These are phyloP conservation scores for Orthosia gothica DNA, from an alignment of 2,888 invertebrate species.

Conservation along the genomic window DNA sequence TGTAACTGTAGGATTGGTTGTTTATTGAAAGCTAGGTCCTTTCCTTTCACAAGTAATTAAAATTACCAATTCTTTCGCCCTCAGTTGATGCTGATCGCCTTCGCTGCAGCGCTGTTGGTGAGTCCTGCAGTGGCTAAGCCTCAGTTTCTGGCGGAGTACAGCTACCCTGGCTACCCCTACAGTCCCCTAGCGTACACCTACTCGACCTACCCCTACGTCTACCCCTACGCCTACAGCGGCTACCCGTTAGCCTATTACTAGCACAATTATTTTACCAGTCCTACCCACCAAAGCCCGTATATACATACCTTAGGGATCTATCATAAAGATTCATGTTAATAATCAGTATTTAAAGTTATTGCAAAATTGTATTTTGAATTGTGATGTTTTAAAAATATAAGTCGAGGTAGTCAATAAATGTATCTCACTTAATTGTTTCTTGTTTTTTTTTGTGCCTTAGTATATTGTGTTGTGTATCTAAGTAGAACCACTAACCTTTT, in stretches of 20 bases:
- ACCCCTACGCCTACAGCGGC: constrained; percentile 76
- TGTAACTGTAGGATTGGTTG: not conserved
- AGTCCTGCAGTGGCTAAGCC: constrained; percentile 84
- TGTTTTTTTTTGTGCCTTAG: not conserved
- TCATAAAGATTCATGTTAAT: constrained; percentile 17
- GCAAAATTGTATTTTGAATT: constrained; percentile 21
- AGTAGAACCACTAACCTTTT: not conserved
- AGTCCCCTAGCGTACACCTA: constrained; percentile 84
- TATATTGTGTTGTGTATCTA: not conserved
- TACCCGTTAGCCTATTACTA: constrained; percentile 83
- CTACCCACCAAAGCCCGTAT: constrained; percentile 36
- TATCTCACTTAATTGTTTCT: constrained; percentile 14
- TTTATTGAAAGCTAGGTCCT: not conserved
- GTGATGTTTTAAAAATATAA: constrained; percentile 43
- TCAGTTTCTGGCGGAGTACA: constrained; percentile 84
- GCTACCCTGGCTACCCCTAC: constrained; percentile 84
- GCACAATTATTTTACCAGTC: constrained; percentile 5
- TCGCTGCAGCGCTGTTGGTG: constrained; percentile 77
- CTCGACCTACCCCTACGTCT: constrained; percentile 83
- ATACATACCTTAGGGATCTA: not conserved
- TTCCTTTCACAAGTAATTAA: not conserved
- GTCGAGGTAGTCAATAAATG: constrained; percentile 37
- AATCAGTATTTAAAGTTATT: constrained; percentile 38
- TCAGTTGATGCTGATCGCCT: constrained; percentile 79
- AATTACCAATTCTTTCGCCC: not conserved